phyloP scores from a whole-genome alignment of 1,140 invertebrate genomes.

The Drosophila asahinai region DNA sequence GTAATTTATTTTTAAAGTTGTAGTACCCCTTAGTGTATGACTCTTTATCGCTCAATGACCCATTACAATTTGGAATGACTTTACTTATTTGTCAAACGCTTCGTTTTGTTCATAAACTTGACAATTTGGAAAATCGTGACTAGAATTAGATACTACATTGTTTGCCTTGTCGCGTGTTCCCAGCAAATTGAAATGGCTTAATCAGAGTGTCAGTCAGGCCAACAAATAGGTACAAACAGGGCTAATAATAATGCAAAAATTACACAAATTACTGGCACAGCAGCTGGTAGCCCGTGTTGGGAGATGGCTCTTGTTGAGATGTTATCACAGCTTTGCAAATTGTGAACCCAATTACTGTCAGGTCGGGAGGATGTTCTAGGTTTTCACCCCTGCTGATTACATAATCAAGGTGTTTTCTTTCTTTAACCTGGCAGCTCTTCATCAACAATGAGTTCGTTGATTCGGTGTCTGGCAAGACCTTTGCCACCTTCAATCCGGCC shows the following conservation, averaged over 20 bases:
- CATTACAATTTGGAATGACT: conserved; percentile 18
- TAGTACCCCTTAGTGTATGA: not conserved
- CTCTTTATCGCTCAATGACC: conserved; percentile 16
- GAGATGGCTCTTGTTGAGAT: not conserved
- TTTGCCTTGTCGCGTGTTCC: conserved; percentile 51
- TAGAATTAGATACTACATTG: conserved; percentile 22
- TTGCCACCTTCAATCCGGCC: conserved; percentile 92
- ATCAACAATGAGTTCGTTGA: conserved; percentile 97
- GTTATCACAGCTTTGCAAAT: conserved; percentile 5
- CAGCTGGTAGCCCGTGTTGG: not conserved
- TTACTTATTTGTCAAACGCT: conserved; percentile 30
- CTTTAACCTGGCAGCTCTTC: conserved; percentile 90
- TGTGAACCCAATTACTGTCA: conserved; percentile 32
- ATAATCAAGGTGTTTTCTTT: conserved; percentile 3
- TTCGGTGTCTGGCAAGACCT: conserved; percentile 90
- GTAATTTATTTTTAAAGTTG: conserved; percentile 2
- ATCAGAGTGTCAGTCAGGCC: not conserved
- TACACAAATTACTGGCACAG: conserved; percentile 38
- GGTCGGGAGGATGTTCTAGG: conserved; percentile 24
- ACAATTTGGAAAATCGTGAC: conserved; percentile 19
- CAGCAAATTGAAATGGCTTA: conserved; percentile 18
- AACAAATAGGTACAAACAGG: conserved; percentile 9
- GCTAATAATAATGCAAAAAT: conserved; percentile 19
- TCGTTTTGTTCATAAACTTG: conserved; percentile 8
- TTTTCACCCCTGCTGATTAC: not conserved